These are phyloP conservation scores for Sphaeridia pumilis DNA, from an alignment of 2,888 invertebrate genomes.

Conservation along the genomic window DNA sequence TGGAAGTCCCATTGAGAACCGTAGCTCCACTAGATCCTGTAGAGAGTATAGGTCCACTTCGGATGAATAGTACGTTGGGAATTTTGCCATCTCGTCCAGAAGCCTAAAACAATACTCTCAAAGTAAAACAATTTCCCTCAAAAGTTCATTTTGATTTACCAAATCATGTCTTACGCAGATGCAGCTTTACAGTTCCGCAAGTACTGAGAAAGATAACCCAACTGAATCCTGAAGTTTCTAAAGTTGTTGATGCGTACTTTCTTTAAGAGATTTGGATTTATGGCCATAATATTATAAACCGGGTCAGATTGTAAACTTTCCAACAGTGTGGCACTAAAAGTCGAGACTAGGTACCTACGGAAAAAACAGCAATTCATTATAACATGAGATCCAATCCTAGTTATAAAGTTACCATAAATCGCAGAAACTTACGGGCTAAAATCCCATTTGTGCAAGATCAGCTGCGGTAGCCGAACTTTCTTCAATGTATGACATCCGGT, in stretches of 20 bases:
- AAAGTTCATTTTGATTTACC: neutral
- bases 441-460: slow-evolving; percentile 54
- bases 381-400: neutral
- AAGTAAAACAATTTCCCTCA: neutral
- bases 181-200: slow-evolving; percentile 58
- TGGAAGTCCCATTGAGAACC: slow-evolving; percentile 48
- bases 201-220: slow-evolving; percentile 58
- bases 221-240: slow-evolving; percentile 51
- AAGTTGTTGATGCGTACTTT: slow-evolving; percentile 53
- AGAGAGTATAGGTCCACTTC: slow-evolving; percentile 62
- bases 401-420: too few relatives aligned
- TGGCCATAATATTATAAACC: slow-evolving; percentile 58
- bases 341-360: slow-evolving; percentile 64
- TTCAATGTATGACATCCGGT: slow-evolving; percentile 73
- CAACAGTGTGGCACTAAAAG: slow-evolving; percentile 62
- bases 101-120: slow-evolving; percentile 42
- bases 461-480: slow-evolving; percentile 56
- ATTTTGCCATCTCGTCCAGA: slow-evolving; percentile 47
- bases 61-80: slow-evolving; percentile 49
- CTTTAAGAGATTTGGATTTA: slow-evolving; percentile 55
- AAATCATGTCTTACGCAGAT: slow-evolving; percentile 44
- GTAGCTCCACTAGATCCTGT: slow-evolving; percentile 55
- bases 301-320: slow-evolving; percentile 67
- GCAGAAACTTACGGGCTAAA: slow-evolving; percentile 47
- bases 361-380: slow-evolving; percentile 20